These are phyloP conservation scores for Chelonus formosanus DNA, from an alignment of 2,888 invertebrate genomes.

Conservation along the genomic window DNA sequence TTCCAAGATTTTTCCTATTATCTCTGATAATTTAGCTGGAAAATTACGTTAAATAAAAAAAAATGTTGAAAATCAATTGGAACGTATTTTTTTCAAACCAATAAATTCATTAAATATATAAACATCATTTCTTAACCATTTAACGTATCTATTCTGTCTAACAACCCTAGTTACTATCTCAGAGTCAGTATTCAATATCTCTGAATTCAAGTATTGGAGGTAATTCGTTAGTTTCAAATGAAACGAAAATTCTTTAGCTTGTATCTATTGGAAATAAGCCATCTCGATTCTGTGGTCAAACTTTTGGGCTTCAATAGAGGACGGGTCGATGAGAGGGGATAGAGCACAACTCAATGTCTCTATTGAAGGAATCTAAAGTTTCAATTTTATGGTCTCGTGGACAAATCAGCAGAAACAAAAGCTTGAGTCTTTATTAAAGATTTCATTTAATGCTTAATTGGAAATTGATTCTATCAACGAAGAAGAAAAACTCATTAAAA, in stretches of 20 bases:
- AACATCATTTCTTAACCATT: neutral
- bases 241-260: too few species aligned
- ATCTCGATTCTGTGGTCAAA: constrained; percentile 31
- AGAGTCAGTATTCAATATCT: too few species aligned
- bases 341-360: constrained; percentile 32
- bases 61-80: too few species aligned
- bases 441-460: constrained; percentile 12
- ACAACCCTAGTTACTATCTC: too few species aligned
- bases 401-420: constrained; percentile 28
- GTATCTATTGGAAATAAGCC: constrained; percentile 35
- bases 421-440: constrained; percentile 7
- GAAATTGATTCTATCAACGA: constrained; percentile 4
- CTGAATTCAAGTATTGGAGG: too few species aligned
- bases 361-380: constrained; percentile 36
- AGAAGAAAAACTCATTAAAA: neutral
- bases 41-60: too few species aligned
- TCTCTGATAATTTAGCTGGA: too few species aligned
- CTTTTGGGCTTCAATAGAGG: constrained; percentile 6
- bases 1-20: too few species aligned
- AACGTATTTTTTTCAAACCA: neutral
- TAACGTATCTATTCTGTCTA: neutral
- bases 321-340: constrained; percentile 13
- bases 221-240: too few species aligned
- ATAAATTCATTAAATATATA: neutral
- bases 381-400: constrained; percentile 35